Evolutionary conservation across 1,140 invertebrate species (phyloP).

Genomic region (Amphibalanus amphitrite): DNA sequence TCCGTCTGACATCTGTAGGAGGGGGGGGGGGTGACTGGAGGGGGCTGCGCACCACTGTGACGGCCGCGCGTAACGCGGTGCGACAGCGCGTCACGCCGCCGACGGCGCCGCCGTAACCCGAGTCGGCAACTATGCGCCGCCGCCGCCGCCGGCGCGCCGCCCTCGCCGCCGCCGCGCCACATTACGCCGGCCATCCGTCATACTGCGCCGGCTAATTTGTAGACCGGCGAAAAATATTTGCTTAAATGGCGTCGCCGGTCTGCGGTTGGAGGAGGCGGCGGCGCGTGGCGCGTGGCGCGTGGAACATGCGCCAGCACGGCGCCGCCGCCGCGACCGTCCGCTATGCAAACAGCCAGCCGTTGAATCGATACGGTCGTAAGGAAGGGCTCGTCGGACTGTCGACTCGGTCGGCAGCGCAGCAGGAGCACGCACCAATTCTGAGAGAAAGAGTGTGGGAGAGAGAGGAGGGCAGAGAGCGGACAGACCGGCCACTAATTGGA

Average conservation of each 20-base stretch:
- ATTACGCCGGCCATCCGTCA: background rate
- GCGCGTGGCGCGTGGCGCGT: too few species aligned
- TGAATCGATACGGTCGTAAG: background rate
- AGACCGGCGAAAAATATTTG: background rate
- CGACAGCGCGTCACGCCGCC: background rate
- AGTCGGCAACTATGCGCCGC: slow-evolving; percentile 3
- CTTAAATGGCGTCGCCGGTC: background rate
- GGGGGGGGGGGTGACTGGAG: too few species aligned
- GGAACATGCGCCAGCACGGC: background rate
- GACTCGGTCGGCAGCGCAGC: background rate
- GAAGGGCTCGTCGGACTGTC: too few species aligned
- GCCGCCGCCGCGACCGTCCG: too few species aligned
- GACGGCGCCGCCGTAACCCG: background rate
- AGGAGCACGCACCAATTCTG: too few species aligned
- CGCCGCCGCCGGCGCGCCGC: slow-evolving; percentile 11
- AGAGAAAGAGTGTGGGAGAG: too few species aligned
- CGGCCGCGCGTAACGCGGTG: background rate
- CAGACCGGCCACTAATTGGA: background rate
- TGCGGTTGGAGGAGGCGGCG: background rate
- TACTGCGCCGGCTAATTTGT: background rate
- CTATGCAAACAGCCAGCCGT: background rate
- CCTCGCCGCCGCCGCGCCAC: slow-evolving; percentile 26
- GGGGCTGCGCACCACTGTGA: background rate
- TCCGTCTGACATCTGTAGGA: background rate
- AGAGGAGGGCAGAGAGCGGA: background rate